Conservation (phyloP, 2,113 vertebrate genomes). For the Pachycephala philippinensis region DNA sequence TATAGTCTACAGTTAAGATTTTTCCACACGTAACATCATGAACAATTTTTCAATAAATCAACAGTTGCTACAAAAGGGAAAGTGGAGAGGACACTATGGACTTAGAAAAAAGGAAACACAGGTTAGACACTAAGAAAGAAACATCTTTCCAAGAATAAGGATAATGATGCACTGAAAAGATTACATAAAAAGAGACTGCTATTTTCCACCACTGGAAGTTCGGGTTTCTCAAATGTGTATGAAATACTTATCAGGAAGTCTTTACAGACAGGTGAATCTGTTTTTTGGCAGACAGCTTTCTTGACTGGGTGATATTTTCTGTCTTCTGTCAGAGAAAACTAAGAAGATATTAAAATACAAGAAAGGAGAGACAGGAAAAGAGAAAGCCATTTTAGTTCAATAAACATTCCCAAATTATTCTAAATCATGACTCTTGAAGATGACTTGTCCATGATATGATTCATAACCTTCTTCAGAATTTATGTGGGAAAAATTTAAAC, state of each 20-base stretch:
- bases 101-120: background rate
- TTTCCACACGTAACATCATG: background rate
- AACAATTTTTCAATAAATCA: background rate
- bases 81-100: background rate
- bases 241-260: background rate
- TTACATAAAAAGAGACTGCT: background rate
- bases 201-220: background rate
- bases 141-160: background rate
- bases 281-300: background rate
- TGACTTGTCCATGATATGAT: background rate
- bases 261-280: background rate
- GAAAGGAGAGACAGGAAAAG: background rate
- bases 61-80: background rate
- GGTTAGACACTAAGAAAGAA: background rate
- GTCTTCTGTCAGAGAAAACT: background rate
- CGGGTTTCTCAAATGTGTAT: background rate
- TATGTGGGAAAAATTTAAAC: background rate
- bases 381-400: background rate
- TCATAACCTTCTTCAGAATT: background rate
- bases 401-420: background rate
- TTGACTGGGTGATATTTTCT: background rate
- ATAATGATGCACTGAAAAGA: background rate
- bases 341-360: background rate
- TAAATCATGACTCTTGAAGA: background rate
- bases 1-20: background rate